Base-by-base conservation (phyloP, 2,797 vertebrate species). In the Enteromius viviparus region DNA sequence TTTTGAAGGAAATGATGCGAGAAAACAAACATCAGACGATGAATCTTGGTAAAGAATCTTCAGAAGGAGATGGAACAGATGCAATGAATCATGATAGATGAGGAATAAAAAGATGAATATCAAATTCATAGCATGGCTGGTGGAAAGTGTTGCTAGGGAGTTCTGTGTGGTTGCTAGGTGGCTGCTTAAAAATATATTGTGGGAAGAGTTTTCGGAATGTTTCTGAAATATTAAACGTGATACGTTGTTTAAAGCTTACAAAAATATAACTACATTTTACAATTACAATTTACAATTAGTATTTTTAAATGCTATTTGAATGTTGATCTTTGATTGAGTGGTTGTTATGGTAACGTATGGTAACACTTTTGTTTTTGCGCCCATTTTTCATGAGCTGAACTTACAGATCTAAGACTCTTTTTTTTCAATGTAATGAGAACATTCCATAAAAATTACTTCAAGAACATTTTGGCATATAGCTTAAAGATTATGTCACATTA, bases 21-120 rank as follows among this genome's bases (percentile, higher is more conserved):
- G n/a, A 47, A 1, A 3, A 10, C 17, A 7, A 29, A 53, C 6
- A 6, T 2, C 47, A 14, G 47, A 1, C 68, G 9, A 17, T 17
- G 40, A 71, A 65, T 74, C 53, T n/a, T 37, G 34, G n/a, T 40
- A 34, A 15, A 47, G 23, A 26, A 60, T 60, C 55, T 60, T 26
- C 11, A 10, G 2, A 60, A 4, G 19, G 32, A 81, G 80, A 76
- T 34, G 37, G 49, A 72, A 45, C n/a, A 65, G 34, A 58, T 83
- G 65, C 7, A 69, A 21, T 42, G 37, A 42, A 66, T 26, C 12
- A 17, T 26, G n/a, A 68, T 6, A 40, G 34, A 40, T 21, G 17
- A 9, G 19, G 32, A 37, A 66, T 3, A 4, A 26, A 5, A 49
- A 29, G 42, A 71, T 21, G 26, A 51, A 49, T 6, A 51, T 32